Evolutionary conservation across 2,888 invertebrate genomes (phyloP).

Genomic region (Dioctria rufipes): DNA sequence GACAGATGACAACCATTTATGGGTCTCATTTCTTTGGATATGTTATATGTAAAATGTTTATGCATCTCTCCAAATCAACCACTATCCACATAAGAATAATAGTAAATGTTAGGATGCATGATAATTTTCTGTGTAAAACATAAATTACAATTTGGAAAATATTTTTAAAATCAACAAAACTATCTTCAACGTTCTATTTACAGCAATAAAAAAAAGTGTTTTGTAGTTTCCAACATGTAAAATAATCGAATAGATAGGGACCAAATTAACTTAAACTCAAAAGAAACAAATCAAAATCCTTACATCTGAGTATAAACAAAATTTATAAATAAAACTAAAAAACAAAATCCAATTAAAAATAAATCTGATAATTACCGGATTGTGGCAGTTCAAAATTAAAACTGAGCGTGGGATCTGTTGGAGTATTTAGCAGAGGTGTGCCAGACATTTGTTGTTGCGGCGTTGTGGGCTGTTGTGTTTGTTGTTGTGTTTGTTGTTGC

Average conservation of each 20-base stretch:
- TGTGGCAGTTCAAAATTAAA: conserved; percentile 68
- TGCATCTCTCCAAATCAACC: too few relatives aligned
- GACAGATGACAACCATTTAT: too few relatives aligned
- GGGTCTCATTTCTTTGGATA: too few relatives aligned
- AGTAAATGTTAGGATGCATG: neutral
- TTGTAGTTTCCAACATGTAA: neutral
- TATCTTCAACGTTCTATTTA: neutral
- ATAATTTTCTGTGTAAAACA: neutral
- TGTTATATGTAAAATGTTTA: too few relatives aligned
- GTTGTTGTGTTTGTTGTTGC: conserved; percentile 57
- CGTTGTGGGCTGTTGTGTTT: conserved; percentile 61
- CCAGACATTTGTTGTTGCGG: conserved; percentile 60
- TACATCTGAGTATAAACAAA: neutral
- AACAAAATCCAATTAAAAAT: conserved; percentile 10
- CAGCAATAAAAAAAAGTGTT: neutral
- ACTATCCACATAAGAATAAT: too few relatives aligned
- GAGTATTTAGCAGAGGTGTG: conserved; percentile 68
- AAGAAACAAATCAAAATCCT: neutral
- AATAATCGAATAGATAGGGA: neutral
- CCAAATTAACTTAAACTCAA: neutral
- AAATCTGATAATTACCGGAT: conserved; percentile 66
- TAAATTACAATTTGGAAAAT: neutral
- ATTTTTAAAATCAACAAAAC: neutral
- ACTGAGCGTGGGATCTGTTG: conserved; percentile 69
- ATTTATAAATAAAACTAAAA: neutral